Percentiles rank a stretch among this genome's conserved stretches.
Conservation (phyloP, 2,888 invertebrate genomes). For the Xiphydria camelus region DNA sequence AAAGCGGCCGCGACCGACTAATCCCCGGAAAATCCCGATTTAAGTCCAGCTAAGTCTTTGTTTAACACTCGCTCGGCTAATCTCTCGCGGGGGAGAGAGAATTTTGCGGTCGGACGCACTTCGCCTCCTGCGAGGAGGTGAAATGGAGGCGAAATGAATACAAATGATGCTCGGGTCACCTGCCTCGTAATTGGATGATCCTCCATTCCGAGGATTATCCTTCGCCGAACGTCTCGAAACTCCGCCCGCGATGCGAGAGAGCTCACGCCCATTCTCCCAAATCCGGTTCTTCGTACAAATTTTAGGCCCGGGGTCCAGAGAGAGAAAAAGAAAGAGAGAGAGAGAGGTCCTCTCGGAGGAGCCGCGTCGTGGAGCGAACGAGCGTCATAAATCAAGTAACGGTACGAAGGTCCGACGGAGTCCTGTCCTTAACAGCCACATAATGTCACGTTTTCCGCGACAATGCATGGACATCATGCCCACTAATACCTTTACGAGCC, state of each 20-base stretch:
- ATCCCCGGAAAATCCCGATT: constrained; percentile 31
- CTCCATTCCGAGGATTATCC: constrained; percentile 47
- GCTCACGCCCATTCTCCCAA: constrained; percentile 33
- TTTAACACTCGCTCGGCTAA: constrained; percentile 41
- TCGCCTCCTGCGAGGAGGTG: constrained; percentile 22
- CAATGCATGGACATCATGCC: constrained; percentile 40
- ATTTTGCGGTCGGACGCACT: constrained; percentile 8
- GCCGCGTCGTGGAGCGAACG: constrained; percentile 25
- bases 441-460: constrained; percentile 42
- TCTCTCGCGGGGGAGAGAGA: constrained; percentile 29
- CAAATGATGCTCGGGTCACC: constrained; percentile 49
- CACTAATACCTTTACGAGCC: constrained; percentile 40
- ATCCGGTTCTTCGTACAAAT: constrained; percentile 28
- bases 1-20: constrained; percentile 19
- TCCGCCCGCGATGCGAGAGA: constrained; percentile 13
- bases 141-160: constrained; percentile 42
- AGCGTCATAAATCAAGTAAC: constrained; percentile 35
- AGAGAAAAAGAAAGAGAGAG: constrained; percentile 5
- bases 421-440: constrained; percentile 33
- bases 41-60: constrained; percentile 38
- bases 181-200: constrained; percentile 51
- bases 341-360: constrained; percentile 25
- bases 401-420: constrained; percentile 21
- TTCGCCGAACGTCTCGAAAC: constrained; percentile 32
- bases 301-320: constrained; percentile 14